These are phyloP conservation scores for Mongoloraphidia duomilia DNA, from an alignment of 2,888 invertebrate species.

Conservation along the genomic window DNA sequence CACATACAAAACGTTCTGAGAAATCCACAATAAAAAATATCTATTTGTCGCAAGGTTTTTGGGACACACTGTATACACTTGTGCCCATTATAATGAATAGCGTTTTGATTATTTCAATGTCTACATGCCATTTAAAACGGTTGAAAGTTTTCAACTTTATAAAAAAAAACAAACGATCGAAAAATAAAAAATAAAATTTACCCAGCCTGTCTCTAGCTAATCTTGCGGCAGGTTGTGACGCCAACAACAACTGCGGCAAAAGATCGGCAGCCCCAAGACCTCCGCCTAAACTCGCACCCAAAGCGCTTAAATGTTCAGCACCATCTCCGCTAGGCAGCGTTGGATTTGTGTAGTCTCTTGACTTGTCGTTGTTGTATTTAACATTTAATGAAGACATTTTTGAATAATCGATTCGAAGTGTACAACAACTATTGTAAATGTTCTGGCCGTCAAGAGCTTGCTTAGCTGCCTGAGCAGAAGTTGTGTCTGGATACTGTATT, in stretches of 20 bases:
- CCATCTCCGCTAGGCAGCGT: slow-evolving; percentile 89
- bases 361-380: slow-evolving; percentile 99
- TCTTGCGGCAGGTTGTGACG: slow-evolving; percentile 29
- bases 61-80: no score
- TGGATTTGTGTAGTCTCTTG: slow-evolving; percentile 97
- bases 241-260: slow-evolving; percentile 36
- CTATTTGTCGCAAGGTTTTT: no score
- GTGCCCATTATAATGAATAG: no score
- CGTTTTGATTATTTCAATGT: no score
- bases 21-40: no score
- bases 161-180: no score
- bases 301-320: slow-evolving; percentile 40
- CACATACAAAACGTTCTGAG: no score
- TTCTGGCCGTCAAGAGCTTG: slow-evolving; percentile 95
- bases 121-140: no score
- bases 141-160: no score
- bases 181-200: no score
- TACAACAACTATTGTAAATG: slow-evolving; percentile 99
- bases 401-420: slow-evolving; percentile 96
- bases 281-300: slow-evolving; percentile 36
- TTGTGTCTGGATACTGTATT: slow-evolving; percentile 95
- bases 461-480: slow-evolving; percentile 95
- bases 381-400: slow-evolving; percentile 97
- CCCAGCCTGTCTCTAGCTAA: slow-evolving; percentile 37
- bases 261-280: slow-evolving; percentile 48